phyloP scores from a whole-genome alignment of 2,113 vertebrate genomes.

The Ceyx cyanopectus region DNA sequence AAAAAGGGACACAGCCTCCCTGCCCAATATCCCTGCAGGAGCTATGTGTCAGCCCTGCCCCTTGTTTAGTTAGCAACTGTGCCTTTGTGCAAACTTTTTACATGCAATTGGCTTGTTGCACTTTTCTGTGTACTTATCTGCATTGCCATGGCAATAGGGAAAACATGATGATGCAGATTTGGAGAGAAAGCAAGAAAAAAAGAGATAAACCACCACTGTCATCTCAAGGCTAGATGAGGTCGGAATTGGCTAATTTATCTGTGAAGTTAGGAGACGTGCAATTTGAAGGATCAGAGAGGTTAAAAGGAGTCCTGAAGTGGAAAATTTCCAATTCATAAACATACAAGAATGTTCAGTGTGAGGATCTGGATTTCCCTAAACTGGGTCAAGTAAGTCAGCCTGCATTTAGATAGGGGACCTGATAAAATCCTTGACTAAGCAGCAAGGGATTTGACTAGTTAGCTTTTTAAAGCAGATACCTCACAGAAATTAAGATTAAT shows the following conservation, averaged over 20 bases:
- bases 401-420: not conserved
- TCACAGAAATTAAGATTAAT: not conserved
- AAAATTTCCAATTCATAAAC: conserved; percentile 47
- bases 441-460: not conserved
- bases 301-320: conserved; percentile 46
- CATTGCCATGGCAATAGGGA: conserved; percentile 69
- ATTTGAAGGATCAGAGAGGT: conserved; percentile 59
- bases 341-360: not conserved
- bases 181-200: conserved; percentile 13
- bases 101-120: not conserved
- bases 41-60: not conserved
- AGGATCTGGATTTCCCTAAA: conserved; percentile 19
- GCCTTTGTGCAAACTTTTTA: conserved; percentile 50
- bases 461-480: not conserved
- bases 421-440: not conserved
- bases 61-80: conserved; percentile 50
- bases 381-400: not conserved
- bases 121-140: conserved; percentile 18
- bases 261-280: conserved; percentile 1
- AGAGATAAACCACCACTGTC: not conserved
- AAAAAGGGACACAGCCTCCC: not conserved
- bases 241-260: conserved; percentile 38
- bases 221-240: conserved; percentile 19
- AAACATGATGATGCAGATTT: conserved; percentile 61
- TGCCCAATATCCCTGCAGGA: not conserved